Evolutionary conservation across 1,140 invertebrate genomes (phyloP), one percentile per base, ranked within the genome.

Genomic region (Phocides pigmalion): DNA sequence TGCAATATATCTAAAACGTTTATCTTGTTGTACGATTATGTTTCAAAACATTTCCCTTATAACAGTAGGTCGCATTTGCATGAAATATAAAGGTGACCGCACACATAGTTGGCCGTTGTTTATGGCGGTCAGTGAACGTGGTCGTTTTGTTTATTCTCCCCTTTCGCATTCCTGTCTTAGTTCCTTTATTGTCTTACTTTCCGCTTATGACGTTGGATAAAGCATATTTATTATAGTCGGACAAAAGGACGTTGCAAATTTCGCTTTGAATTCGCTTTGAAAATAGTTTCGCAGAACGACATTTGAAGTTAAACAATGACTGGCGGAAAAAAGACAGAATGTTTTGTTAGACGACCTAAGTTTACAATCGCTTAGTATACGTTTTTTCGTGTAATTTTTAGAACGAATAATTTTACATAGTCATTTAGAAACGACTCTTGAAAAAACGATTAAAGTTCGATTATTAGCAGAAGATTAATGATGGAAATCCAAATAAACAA

Each of bases 41-140:
- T 66, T 69, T 68, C 75, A 71, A 81, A 81, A 79, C 76, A 72
- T 79, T 84, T 73, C 75, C 73, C 70, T 75, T 58, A 37, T 64
- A 51, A 56, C 63, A 73, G 66, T 70, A 64, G 65, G 63, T 42
- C 66, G 67, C 51, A 90, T 90, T 90, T 89, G 86, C 88, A 90
- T 90, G 86, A 90, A 87, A 90, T 89, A 90, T 90, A 90, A 90
- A 89, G 88, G 88, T 88, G 81, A 81, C 83, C 84, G 82, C 82
- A 78, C 68, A 81, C 82, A 90, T 86, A 90, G 85, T 90, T 87
- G 68, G 63, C 61, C 68, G 73, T 90, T 89, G 86, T 90, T 90
- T 90, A 89, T 88, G 68, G 81, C 88, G 88, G 88, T 89, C 84
- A 87, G 75, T 70, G 64, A 66, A 64, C 71, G 73, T 66, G 79